Base-by-base conservation (phyloP, 2,888 invertebrate species). In the Elysia crispata region DNA sequence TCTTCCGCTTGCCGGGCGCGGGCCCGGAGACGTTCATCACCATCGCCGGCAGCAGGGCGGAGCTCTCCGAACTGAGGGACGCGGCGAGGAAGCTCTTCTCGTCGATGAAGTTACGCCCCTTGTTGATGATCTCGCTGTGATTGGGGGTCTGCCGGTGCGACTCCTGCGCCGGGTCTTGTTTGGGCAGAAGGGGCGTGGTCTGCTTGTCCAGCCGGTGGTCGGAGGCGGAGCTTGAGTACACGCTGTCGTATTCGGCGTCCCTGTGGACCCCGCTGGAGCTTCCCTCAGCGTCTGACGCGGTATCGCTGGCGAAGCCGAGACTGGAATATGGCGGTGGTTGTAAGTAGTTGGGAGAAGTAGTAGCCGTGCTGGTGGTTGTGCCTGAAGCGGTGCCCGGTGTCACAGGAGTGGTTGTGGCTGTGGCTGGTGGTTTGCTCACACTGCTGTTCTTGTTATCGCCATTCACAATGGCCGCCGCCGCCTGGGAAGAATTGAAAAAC, bases 61-160 rank as follows among this genome's bases (percentile, higher is more conserved):
- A 54, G 13, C 66, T 67, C 28, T 69, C 77, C 3, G 81, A 70
- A 50, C 89, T 82, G 8, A 89, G 83, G 73, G 87, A 86, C 78
- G 89, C 87, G 77, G 89, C 87, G 79, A 89, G 86, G 50, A 91
- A 83, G 82, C 90, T 91, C 31, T 90, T 90, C 79, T 91, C 90
- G 81, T 91, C 91, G 64, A 91, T 91, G 83, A 89, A 91, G 60
- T 85, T 85, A 60, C 89, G 83, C 23, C 90, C 91, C 76, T 86
- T 83, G 8, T 87, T 76, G n/a, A 86, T 81, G 50, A 89, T 89
- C 33, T 62, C 60, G 0, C 41, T 62, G 60, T 60, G 60, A 23
- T 20, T 23, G 60, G 23, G 8, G 3, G n/a, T 60, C n/a, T 23
- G 20, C n/a, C 23, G 20, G 23, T 60, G 5, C 8, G 20, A 23